phyloP scores from a whole-genome alignment of 1,140 invertebrate species.

The Achroia grisella region DNA sequence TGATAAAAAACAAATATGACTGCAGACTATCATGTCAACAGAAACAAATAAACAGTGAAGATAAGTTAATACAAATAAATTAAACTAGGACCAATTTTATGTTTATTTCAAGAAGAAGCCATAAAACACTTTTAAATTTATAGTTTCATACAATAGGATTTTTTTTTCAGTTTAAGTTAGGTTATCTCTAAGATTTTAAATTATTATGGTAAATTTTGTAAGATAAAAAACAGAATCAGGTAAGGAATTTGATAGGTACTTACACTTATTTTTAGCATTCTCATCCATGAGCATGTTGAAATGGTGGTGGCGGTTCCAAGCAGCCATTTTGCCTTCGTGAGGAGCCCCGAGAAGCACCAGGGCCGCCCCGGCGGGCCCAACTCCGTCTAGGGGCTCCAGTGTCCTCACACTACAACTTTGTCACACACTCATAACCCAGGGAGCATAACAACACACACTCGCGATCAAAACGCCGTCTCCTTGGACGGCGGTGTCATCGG shows the following conservation, averaged over 20 bases:
- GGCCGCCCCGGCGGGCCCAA: conserved; percentile 73
- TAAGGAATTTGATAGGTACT: conserved; percentile 42
- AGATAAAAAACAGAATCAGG: too few relatives aligned
- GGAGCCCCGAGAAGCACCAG: conserved; percentile 74
- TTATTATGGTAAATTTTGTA: too few relatives aligned
- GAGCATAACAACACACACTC: conserved; percentile 61
- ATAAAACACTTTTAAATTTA: too few relatives aligned
- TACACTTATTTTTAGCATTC: conserved; percentile 80
- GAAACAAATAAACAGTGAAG: too few relatives aligned
- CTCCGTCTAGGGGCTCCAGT: conserved; percentile 73
- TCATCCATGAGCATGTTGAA: conserved; percentile 82
- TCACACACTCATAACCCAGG: conserved; percentile 71
- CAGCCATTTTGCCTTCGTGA: conserved; percentile 76
- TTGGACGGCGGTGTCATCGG: conserved; percentile 63
- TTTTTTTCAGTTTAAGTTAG: too few relatives aligned
- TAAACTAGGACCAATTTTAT: too few relatives aligned
- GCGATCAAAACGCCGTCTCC: conserved; percentile 59
- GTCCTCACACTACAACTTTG: conserved; percentile 68
- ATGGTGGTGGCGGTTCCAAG: conserved; percentile 83
- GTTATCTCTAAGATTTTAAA: too few relatives aligned
- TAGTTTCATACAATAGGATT: too few relatives aligned
- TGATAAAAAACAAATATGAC: too few relatives aligned
- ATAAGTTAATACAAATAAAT: too few relatives aligned
- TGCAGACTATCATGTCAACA: too few relatives aligned
- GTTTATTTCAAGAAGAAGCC: too few relatives aligned